Evolutionary conservation across 23 tunicate species (phyloP).

Genomic region (Ciona savignyi): DNA sequence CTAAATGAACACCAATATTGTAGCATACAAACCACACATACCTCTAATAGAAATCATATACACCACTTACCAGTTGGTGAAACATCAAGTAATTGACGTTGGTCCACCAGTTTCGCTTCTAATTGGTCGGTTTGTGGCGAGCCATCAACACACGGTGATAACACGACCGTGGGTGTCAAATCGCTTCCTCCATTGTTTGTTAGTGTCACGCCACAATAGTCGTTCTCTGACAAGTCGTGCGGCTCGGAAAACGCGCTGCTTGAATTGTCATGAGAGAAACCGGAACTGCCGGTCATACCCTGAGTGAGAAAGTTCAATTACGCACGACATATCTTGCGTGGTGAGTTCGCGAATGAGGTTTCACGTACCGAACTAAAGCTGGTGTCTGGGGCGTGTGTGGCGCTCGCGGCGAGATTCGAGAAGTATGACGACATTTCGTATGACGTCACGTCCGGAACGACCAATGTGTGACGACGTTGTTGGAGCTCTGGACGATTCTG

Average conservation of each 20-base stretch:
- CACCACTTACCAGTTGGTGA: slow-evolving; percentile 67
- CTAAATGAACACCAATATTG: too few relatives aligned
- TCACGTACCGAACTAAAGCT: too few relatives aligned
- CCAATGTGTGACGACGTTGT: slow-evolving; percentile 48
- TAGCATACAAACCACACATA: too few relatives aligned
- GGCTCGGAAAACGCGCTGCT: slow-evolving; percentile 18
- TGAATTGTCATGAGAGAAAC: neutral
- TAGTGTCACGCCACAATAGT: neutral
- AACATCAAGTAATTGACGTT: slow-evolving; percentile 67
- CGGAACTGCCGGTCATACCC: neutral
- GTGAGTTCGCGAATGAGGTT: too few relatives aligned
- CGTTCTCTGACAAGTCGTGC: neutral
- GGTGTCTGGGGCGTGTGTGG: too few relatives aligned
- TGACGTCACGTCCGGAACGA: slow-evolving; percentile 49
- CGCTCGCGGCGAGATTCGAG: neutral
- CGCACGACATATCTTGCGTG: too few relatives aligned
- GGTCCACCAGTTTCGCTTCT: slow-evolving; percentile 7
- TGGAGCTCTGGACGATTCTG: slow-evolving; percentile 30
- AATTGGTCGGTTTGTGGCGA: slow-evolving; percentile 3
- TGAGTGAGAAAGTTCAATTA: too few relatives aligned
- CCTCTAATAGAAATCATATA: neutral
- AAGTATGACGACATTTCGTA: slow-evolving; percentile 14
- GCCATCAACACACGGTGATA: slow-evolving; percentile 42
- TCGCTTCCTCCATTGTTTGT: neutral
- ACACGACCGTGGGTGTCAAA: slow-evolving; percentile 27